These are phyloP conservation scores for Pedetes capensis DNA, from an alignment of 2,113 vertebrate species.

Conservation along the genomic window DNA sequence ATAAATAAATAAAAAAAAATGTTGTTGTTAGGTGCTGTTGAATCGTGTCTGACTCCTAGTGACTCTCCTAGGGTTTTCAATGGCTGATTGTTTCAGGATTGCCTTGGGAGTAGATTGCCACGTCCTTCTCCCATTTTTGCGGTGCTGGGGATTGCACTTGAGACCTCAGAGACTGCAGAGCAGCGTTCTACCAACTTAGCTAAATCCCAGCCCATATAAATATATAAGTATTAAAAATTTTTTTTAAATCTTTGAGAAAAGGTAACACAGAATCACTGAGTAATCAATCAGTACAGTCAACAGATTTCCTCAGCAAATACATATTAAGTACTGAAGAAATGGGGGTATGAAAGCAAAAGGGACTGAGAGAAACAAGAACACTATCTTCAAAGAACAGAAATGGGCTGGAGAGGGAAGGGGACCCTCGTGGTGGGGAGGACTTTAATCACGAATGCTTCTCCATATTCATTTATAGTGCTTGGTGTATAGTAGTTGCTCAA, in stretches of 20 bases:
- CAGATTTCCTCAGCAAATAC: not conserved
- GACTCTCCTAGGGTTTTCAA: too few species aligned
- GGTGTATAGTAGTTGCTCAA: not conserved
- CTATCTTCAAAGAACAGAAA: not conserved
- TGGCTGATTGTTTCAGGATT: too few species aligned
- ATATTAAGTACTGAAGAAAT: not conserved
- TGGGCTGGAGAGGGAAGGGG: not conserved
- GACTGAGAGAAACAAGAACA: not conserved
- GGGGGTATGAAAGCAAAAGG: not conserved
- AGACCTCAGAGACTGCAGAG: too few species aligned
- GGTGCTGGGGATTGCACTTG: too few species aligned
- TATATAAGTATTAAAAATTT: too few species aligned
- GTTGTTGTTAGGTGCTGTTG: too few species aligned
- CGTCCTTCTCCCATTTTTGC: too few species aligned
- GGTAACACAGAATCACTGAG: not conserved
- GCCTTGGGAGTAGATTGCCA: too few species aligned
- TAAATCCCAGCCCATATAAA: too few species aligned
- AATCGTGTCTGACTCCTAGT: too few species aligned
- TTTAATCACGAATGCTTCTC: not conserved
- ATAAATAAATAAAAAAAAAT: too few species aligned
- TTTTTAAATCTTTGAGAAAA: not conserved
- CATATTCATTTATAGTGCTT: rapidly evolving
- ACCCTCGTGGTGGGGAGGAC: rapidly evolving
- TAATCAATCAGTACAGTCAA: not conserved
- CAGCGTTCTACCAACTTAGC: too few species aligned